Base-by-base conservation (phyloP, 2,888 invertebrate species). In the Gnatocerus cornutus region DNA sequence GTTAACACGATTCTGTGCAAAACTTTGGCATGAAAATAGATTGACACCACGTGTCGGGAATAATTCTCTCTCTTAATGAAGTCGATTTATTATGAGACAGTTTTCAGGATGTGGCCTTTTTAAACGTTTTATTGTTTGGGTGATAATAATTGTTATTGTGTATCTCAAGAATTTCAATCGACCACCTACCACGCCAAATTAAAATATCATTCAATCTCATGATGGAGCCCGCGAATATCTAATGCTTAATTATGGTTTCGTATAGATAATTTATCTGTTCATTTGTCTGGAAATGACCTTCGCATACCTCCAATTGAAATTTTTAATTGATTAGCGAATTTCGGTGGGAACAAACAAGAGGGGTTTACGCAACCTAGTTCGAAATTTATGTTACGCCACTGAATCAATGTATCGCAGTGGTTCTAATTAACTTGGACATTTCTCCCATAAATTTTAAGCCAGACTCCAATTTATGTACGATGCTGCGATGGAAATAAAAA, bases 351-450 rank as follows among this genome's bases (percentile, higher is more conserved):
- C 37, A 61, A 46, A 61, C 58, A 59, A 37, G 59, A 10, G 50
- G 39, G 48, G 61, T 50, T 48, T 27, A 43, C 64, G 64, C 64
- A 64, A 53, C 58, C 66, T 39, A 21, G 43, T 48, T 30, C 63
- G 41, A 58, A 67, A 71, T 63, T 71, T 72, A 74, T 71, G 68
- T 73, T 71, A 70, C 69, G 69, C 70, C 68, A 68, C 71, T 71
- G 78, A 71, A 75, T 74, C 75, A 76, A 74, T 75, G 74, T 74
- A 75, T 76, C 79, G 77, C 76, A 75, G 78, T 78, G 76, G 80
- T 78, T 80, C 81, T 82, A 82, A 82, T 82, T 82, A 82, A 80
- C 78, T 79, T 73, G 76, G 79, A 81, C 80, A 78, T 80, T 78
- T 79, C 75, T 74, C 74, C 79, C 79, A 79, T 81, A 82, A 82